These are phyloP conservation scores for Narcine bancroftii DNA, from an alignment of 2,113 vertebrate species.

Conservation along the genomic window DNA sequence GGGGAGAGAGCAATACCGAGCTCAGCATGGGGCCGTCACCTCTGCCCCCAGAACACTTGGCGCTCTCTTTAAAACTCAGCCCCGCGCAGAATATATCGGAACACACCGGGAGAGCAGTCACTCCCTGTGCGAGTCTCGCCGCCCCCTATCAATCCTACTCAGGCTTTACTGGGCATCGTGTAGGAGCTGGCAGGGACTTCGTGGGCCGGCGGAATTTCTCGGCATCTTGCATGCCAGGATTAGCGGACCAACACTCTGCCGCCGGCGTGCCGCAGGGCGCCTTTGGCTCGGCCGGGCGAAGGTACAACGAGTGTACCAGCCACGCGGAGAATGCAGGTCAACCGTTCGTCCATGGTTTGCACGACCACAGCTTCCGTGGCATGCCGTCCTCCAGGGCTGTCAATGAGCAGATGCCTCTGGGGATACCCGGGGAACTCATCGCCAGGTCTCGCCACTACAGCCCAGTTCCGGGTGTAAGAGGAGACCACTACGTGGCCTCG, in stretches of 20 bases:
- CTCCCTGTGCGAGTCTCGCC: slow-evolving; percentile 60
- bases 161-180: slow-evolving; percentile 58
- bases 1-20: slow-evolving; percentile 53
- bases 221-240: slow-evolving; percentile 60
- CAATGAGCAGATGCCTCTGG: slow-evolving; percentile 53
- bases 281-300: slow-evolving; percentile 44
- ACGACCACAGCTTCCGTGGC: slow-evolving; percentile 63
- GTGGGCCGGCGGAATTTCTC: slow-evolving; percentile 60
- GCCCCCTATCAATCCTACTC: slow-evolving; percentile 58
- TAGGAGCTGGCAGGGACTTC: slow-evolving; percentile 62
- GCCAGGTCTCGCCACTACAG: slow-evolving; percentile 50
- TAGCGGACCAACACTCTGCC: slow-evolving; percentile 57
- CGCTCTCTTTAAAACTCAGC: slow-evolving; percentile 64
- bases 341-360: slow-evolving; percentile 56
- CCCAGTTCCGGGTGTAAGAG: slow-evolving; percentile 44
- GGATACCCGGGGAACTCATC: slow-evolving; percentile 52
- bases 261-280: slow-evolving; percentile 57
- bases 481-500: slow-evolving; percentile 56
- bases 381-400: slow-evolving; percentile 50
- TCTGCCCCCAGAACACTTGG: slow-evolving; percentile 53
- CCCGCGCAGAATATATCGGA: slow-evolving; percentile 57
- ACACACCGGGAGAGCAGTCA: slow-evolving; percentile 54
- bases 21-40: slow-evolving; percentile 56
- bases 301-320: slow-evolving; percentile 57
- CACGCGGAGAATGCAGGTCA: slow-evolving; percentile 57